phyloP scores from a whole-genome alignment of 2,113 vertebrate species.

The Percopsis transmontana region DNA sequence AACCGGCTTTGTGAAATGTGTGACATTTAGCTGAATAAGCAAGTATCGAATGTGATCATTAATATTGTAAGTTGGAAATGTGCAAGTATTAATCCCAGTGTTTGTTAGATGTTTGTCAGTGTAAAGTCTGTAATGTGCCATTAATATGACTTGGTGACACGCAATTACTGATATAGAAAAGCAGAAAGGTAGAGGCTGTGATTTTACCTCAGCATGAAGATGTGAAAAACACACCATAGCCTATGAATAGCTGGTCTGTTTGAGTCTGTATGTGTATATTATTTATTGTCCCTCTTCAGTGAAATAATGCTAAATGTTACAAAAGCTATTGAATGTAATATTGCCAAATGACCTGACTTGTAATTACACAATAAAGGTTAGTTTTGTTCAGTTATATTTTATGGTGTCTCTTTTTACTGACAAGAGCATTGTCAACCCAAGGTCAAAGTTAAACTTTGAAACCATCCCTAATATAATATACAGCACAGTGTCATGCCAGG shows the following conservation, averaged over 20 bases:
- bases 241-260: constrained; percentile 33
- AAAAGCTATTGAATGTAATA: constrained; percentile 61
- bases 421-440: background rate
- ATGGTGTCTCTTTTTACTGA: background rate
- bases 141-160: constrained; percentile 16
- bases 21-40: constrained; percentile 8
- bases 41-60: background rate
- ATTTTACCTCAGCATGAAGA: constrained; percentile 68
- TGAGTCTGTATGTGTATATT: constrained; percentile 40
- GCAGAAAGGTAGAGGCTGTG: constrained; percentile 34
- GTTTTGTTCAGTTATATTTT: background rate
- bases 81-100: background rate
- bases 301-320: constrained; percentile 54
- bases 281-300: constrained; percentile 44
- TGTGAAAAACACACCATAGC: constrained; percentile 54
- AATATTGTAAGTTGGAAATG: constrained; percentile 37
- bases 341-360: constrained; percentile 41
- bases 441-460: background rate
- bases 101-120: background rate
- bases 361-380: constrained; percentile 31
- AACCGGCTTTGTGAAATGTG: background rate
- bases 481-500: no score
- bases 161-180: constrained; percentile 35
- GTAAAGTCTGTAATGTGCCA: background rate
- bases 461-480: no score